Percentiles rank a stretch among this genome's conserved stretches.
Evolutionary conservation across 2,888 invertebrate species (phyloP).

Genomic region (Polylopha cassiicola): DNA sequence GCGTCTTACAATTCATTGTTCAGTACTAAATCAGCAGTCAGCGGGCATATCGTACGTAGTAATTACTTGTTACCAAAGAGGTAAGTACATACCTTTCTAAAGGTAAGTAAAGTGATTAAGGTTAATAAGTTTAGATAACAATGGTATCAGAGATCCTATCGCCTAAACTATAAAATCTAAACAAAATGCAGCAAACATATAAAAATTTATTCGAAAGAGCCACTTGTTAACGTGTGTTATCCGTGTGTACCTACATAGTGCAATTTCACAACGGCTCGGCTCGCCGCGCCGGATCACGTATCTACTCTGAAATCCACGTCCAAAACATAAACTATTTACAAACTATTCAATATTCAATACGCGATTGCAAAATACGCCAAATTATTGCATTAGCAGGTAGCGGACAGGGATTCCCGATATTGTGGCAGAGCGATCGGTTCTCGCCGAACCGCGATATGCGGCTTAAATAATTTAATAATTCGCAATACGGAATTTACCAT

Average conservation of each 20-base stretch:
- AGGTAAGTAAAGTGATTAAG: no score
- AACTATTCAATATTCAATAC: conserved; percentile 76
- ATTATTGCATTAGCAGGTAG: conserved; percentile 77
- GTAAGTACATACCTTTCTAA: no score
- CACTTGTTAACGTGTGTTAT: conserved; percentile 68
- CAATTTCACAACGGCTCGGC: conserved; percentile 64
- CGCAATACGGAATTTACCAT: conserved; percentile 77
- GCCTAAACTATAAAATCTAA: conserved; percentile 57
- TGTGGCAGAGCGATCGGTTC: conserved; percentile 72
- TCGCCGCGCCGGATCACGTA: conserved; percentile 61
- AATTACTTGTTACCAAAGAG: no score
- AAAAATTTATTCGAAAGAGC: conserved; percentile 61
- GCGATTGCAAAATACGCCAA: conserved; percentile 77
- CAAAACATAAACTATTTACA: conserved; percentile 76
- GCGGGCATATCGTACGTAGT: no score
- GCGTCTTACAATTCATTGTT: no score
- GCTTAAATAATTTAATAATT: conserved; percentile 78
- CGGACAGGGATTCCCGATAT: conserved; percentile 76
- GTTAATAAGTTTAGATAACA: no score
- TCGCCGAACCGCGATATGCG: conserved; percentile 68
- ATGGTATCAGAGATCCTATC: conserved; percentile 44
- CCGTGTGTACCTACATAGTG: conserved; percentile 59
- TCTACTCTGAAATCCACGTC: conserved; percentile 66
- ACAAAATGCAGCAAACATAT: conserved; percentile 59
- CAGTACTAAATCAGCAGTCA: no score